Conservation (phyloP, 2,797 vertebrate species). For the Falco naumanni region DNA sequence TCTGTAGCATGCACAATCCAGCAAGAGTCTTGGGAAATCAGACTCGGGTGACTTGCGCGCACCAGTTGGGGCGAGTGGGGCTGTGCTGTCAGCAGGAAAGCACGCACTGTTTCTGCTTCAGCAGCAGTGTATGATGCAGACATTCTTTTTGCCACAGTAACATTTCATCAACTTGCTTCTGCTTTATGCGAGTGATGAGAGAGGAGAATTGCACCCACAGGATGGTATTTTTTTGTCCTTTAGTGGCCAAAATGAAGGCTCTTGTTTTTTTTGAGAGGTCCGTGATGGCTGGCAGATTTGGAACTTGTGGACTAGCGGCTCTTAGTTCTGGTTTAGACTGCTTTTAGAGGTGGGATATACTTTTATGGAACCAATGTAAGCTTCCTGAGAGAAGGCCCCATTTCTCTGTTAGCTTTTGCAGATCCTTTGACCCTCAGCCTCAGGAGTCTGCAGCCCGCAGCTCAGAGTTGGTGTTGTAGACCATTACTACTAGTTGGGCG, state of each 20-base stretch:
- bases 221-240: neutral
- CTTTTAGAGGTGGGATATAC: neutral
- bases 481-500: neutral
- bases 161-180: neutral
- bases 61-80: rapidly evolving
- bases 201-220: neutral
- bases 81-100: neutral
- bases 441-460: neutral
- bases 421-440: neutral
- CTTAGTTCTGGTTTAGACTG: neutral
- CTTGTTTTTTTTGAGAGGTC: neutral
- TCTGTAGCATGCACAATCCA: neutral
- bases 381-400: neutral
- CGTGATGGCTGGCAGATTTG: neutral
- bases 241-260: neutral
- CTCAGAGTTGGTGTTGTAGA: neutral
- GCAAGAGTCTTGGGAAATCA: neutral
- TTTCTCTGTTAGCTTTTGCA: neutral
- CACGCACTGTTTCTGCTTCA: neutral
- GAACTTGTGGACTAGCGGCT: neutral
- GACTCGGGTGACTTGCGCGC: neutral
- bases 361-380: neutral
- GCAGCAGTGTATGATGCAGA: neutral
- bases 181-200: neutral
- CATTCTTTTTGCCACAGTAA: rapidly evolving